Conservation (phyloP, 1,140 invertebrate genomes). For the Brachystomella parvula region DNA sequence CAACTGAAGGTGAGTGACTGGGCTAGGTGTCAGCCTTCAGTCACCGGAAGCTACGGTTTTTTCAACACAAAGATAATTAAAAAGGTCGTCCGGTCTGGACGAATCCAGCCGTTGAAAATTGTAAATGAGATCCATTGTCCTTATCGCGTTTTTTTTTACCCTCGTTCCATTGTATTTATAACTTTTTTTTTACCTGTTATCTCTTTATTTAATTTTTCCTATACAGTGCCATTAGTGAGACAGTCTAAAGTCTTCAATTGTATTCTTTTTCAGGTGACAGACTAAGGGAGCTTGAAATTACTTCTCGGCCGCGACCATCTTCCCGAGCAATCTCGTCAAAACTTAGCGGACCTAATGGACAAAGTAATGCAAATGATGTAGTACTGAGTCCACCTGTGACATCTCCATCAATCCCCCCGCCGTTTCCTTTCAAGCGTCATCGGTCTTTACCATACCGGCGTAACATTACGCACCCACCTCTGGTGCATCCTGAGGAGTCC, state of each 20-base stretch:
- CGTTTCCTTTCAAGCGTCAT: conserved; percentile 23
- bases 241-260: conserved; percentile 11
- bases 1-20: no score
- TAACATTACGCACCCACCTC: conserved; percentile 9
- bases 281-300: conserved; percentile 3
- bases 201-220: not conserved
- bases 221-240: not conserved
- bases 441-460: conserved; percentile 27
- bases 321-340: conserved; percentile 16
- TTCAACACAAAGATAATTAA: no score
- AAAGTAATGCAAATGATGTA: not conserved
- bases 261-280: not conserved
- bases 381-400: not conserved
- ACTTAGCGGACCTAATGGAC: not conserved
- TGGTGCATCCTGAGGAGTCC: not conserved
- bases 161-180: not conserved
- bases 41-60: no score
- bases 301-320: conserved; percentile 23
- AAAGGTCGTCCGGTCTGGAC: no score
- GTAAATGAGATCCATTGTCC: no score
- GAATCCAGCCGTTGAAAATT: no score
- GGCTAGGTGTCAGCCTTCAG: no score
- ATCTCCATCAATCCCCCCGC: conserved; percentile 18
- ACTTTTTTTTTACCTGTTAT: not conserved
- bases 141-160: no score